Evolutionary conservation across 2,113 vertebrate genomes (phyloP).

Genomic region (Cebidichthys violaceus): DNA sequence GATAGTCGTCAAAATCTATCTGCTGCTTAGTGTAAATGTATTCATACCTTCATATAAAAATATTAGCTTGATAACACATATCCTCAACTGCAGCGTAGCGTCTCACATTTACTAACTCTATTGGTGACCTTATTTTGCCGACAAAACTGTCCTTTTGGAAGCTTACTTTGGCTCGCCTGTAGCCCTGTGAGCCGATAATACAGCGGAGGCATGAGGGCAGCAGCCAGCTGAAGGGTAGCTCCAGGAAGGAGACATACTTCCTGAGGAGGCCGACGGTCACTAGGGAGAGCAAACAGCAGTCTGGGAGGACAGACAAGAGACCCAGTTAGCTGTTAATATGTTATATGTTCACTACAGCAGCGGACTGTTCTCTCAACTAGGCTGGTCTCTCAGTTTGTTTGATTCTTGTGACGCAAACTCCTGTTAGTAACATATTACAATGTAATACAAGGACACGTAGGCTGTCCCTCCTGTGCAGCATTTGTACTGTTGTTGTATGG

Average conservation of each 20-base stretch:
- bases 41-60: not conserved
- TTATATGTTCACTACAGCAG: conserved; percentile 20
- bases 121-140: conserved; percentile 3
- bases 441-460: no score
- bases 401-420: not conserved
- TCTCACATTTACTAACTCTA: not conserved
- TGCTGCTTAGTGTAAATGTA: not conserved
- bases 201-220: conserved; percentile 80
- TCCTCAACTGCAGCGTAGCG: not conserved
- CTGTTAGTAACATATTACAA: not conserved
- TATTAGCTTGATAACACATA: not conserved
- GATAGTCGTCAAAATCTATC: not conserved
- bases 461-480: not conserved
- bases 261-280: conserved; percentile 88
- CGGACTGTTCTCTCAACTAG: not conserved
- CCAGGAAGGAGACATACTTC: conserved; percentile 92
- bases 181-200: conserved; percentile 83
- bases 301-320: conserved; percentile 73
- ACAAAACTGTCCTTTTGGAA: conserved; percentile 25
- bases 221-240: conserved; percentile 89
- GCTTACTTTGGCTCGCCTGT: conserved; percentile 89
- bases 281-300: conserved; percentile 86
- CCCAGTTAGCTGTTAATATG: conserved; percentile 36
- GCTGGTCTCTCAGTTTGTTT: not conserved
- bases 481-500: not conserved